Percentiles rank a stretch among this genome's conserved stretches.
Conservation (phyloP, 2,797 vertebrate genomes). For the Glyptemys insculpta region DNA sequence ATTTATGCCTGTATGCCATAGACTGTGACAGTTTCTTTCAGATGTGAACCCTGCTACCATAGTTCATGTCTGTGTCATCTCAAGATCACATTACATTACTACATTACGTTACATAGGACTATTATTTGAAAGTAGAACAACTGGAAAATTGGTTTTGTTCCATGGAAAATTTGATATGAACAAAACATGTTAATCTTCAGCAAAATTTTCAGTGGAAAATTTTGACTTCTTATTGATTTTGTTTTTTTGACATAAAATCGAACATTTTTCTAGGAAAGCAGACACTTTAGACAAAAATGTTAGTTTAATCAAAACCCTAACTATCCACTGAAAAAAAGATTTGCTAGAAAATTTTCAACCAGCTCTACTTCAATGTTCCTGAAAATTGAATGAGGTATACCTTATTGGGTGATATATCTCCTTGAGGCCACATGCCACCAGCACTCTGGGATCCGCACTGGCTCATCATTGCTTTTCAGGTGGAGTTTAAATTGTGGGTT, state of each 20-base stretch:
- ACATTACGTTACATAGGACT: neutral
- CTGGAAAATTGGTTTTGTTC: neutral
- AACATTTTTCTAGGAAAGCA: too few relatives aligned
- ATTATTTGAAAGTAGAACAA: neutral
- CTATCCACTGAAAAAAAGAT: neutral
- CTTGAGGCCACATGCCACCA: fast-evolving
- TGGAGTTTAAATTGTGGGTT: neutral
- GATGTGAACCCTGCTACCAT: neutral
- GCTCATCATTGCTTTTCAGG: neutral
- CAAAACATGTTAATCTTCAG: neutral
- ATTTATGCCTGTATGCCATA: neutral
- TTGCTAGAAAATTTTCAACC: neutral
- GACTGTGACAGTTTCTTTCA: neutral
- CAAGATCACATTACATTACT: neutral
- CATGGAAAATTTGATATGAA: neutral
- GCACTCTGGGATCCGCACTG: neutral
- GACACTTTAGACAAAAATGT: too few relatives aligned
- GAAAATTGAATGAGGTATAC: neutral
- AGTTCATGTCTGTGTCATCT: neutral
- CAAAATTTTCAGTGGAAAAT: neutral
- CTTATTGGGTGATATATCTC: fast-evolving
- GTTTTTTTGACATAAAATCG: too few relatives aligned
- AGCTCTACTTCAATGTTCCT: neutral
- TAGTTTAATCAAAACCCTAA: too few relatives aligned
- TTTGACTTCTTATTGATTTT: too few relatives aligned